Evolutionary conservation across 1,140 invertebrate species (phyloP).

Genomic region (Samia ricini): DNA sequence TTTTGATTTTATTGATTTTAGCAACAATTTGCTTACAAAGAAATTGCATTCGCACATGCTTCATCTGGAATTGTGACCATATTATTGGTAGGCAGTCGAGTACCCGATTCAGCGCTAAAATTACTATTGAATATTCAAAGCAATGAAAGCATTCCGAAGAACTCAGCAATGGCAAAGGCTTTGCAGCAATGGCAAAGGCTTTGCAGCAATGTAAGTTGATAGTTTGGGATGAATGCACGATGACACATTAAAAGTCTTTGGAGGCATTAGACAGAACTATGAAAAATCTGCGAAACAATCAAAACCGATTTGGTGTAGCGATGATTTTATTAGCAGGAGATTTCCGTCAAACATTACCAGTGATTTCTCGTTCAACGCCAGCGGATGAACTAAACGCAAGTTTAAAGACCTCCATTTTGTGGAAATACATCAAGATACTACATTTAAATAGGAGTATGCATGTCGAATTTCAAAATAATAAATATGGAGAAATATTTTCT

Average conservation of each 20-base stretch:
- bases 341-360: no score
- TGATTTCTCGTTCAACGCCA: no score
- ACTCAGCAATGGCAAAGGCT: no score
- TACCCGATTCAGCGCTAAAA: slow-evolving; percentile 13
- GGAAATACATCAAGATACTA: slow-evolving; percentile 3
- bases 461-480: background rate
- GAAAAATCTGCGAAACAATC: no score
- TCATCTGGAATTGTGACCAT: slow-evolving; percentile 23
- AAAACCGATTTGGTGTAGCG: no score
- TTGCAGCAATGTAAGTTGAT: slow-evolving; percentile 18
- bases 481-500: background rate
- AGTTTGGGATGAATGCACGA: no score
- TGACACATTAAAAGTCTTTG: no score
- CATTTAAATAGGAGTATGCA: slow-evolving; percentile 2
- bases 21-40: slow-evolving; percentile 14
- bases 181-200: no score
- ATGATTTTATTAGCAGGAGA: no score
- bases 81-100: background rate
- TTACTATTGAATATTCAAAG: slow-evolving; percentile 27
- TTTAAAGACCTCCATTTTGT: no score
- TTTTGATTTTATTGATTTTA: slow-evolving; percentile 18
- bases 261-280: no score
- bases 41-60: slow-evolving; percentile 55
- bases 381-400: no score
- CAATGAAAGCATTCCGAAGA: slow-evolving; percentile 38